These are phyloP conservation scores for Mastigias papua DNA, from an alignment of 30 jellyfish, hydroid and myxozoan species.

Conservation along the genomic window DNA sequence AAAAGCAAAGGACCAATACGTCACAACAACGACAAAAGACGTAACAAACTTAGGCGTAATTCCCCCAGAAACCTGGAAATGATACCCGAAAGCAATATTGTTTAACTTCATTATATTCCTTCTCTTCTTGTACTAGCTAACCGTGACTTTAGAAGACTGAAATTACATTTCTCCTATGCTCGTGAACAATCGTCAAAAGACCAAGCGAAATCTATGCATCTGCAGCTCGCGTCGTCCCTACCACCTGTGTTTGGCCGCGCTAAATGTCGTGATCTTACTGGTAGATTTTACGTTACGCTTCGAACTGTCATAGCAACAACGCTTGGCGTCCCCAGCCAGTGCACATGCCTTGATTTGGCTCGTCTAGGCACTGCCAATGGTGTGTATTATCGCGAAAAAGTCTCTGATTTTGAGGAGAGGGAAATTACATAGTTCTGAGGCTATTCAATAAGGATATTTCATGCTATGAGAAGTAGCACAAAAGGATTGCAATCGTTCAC, in stretches of 20 bases:
- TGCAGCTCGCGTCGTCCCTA: constrained; percentile 19
- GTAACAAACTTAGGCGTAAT: too few relatives aligned
- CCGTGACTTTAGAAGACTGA: too few relatives aligned
- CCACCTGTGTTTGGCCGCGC: constrained; percentile 30
- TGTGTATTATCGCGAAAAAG: background rate
- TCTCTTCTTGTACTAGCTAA: too few relatives aligned
- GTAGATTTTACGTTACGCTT: background rate
- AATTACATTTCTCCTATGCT: too few relatives aligned
- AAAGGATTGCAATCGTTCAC: background rate
- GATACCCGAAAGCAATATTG: too few relatives aligned
- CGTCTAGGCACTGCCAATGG: background rate
- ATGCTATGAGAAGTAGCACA: background rate
- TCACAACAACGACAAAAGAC: too few relatives aligned
- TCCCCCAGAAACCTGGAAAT: too few relatives aligned
- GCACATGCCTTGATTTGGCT: constrained; percentile 21
- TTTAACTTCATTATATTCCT: too few relatives aligned
- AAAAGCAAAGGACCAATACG: too few relatives aligned
- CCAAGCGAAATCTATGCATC: constrained; percentile 28
- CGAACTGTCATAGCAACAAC: constrained; percentile 45
- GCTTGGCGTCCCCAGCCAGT: constrained; percentile 49
- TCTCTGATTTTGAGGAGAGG: background rate
- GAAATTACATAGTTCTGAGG: background rate
- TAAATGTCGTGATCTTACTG: constrained; percentile 65
- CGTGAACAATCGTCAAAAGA: too few relatives aligned
- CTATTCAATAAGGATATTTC: background rate